phyloP scores from a whole-genome alignment of 1,140 invertebrate genomes.

The Magallana gigas region DNA sequence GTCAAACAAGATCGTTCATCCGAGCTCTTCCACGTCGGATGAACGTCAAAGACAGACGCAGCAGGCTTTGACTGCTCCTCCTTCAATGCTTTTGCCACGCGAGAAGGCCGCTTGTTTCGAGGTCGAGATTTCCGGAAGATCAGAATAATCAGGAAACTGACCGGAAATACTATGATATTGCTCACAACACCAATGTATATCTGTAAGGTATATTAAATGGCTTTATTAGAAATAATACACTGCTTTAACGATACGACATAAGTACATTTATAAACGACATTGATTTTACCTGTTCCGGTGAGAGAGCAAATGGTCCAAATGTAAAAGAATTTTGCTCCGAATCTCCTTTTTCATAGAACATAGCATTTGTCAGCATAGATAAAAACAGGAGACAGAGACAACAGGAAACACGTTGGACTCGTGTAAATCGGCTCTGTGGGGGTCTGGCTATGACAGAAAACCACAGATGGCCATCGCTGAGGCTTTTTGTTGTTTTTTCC shows the following conservation, averaged over 20 bases:
- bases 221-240: no score
- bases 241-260: no score
- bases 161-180: slow-evolving; percentile 81
- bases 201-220: slow-evolving; percentile 62
- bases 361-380: slow-evolving; percentile 82
- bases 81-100: slow-evolving; percentile 77
- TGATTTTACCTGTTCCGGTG: slow-evolving; percentile 77
- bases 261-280: background rate
- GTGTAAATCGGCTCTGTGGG: slow-evolving; percentile 81
- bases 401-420: slow-evolving; percentile 81
- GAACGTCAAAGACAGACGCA: slow-evolving; percentile 71
- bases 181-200: slow-evolving; percentile 76
- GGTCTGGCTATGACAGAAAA: slow-evolving; percentile 82
- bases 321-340: slow-evolving; percentile 72
- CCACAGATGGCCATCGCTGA: slow-evolving; percentile 83
- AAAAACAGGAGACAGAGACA: slow-evolving; percentile 82
- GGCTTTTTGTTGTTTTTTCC: slow-evolving; percentile 78
- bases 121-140: slow-evolving; percentile 80
- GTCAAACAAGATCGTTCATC: slow-evolving; percentile 47
- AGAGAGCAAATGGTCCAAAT: slow-evolving; percentile 80
- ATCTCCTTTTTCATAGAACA: slow-evolving; percentile 80
- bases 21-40: slow-evolving; percentile 64
- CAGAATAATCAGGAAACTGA: slow-evolving; percentile 81
- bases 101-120: slow-evolving; percentile 75
- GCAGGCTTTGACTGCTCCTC: slow-evolving; percentile 56